phyloP scores from a whole-genome alignment of 2,113 vertebrate genomes.

The Urocynchramus pylzowi region DNA sequence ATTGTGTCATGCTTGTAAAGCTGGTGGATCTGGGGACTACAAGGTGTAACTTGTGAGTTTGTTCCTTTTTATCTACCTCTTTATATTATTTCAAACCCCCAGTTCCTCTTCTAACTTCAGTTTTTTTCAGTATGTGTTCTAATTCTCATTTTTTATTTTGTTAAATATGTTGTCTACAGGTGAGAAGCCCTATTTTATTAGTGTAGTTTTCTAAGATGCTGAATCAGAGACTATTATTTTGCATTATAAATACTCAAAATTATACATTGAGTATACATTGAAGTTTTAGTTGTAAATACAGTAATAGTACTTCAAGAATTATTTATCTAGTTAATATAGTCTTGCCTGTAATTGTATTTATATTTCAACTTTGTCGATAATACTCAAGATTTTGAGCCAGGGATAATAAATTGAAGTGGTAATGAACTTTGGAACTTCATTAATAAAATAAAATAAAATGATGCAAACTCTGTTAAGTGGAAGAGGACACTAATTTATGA shows the following conservation, averaged over 20 bases:
- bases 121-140: not conserved
- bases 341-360: not conserved
- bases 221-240: not conserved
- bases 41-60: not conserved
- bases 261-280: not conserved
- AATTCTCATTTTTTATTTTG: not conserved
- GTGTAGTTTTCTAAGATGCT: not conserved
- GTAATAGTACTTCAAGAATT: not conserved
- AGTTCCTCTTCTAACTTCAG: not conserved
- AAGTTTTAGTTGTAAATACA: not conserved
- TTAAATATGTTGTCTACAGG: not conserved
- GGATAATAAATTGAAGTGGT: not conserved
- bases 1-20: not conserved
- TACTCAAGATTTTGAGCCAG: not conserved
- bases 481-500: not conserved
- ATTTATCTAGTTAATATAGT: not conserved
- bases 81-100: not conserved
- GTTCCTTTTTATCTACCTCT: not conserved
- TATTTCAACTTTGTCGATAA: not conserved
- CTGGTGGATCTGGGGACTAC: not conserved
- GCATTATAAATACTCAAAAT: not conserved
- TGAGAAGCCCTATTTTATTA: not conserved
- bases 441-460: conserved; percentile 2
- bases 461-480: not conserved
- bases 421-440: not conserved